Percentiles rank a stretch among this genome's conserved stretches.
These are phyloP conservation scores for Myotis yumanensis DNA, from an alignment of 2,113 vertebrate genomes.

Conservation along the genomic window DNA sequence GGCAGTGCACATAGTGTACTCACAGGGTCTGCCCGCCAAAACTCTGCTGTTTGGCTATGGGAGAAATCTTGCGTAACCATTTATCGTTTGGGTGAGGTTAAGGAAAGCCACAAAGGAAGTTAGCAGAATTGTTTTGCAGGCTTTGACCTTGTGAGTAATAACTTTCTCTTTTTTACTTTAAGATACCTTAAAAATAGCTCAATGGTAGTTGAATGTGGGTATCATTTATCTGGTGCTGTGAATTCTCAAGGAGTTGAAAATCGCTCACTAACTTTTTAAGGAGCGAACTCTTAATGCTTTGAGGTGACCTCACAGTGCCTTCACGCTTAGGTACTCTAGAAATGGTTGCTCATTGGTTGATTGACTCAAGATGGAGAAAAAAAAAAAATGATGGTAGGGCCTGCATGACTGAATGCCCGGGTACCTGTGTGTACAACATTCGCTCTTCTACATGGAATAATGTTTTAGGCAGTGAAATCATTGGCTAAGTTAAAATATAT, in stretches of 20 bases:
- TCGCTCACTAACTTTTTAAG: not conserved
- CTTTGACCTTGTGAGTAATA: constrained; percentile 5
- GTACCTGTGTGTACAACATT: not conserved
- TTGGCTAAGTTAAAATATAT: not conserved
- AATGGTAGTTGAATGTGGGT: not conserved
- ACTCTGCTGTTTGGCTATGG: constrained; percentile 52
- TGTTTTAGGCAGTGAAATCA: not conserved
- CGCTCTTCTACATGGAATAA: not conserved
- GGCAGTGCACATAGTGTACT: not conserved
- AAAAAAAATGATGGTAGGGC: not conserved
- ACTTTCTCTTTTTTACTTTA: constrained; percentile 69
- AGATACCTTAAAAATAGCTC: constrained; percentile 42
- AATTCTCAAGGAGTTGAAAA: constrained; percentile 26
- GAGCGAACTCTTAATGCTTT: not conserved
- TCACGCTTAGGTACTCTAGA: not conserved
- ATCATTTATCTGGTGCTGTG: not conserved
- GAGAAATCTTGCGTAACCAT: constrained; percentile 64
- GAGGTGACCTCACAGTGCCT: not conserved
- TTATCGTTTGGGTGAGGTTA: constrained; percentile 62
- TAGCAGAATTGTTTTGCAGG: constrained; percentile 57
- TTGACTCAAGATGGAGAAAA: not conserved
- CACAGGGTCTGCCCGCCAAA: not conserved
- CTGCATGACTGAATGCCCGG: not conserved
- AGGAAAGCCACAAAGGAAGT: constrained; percentile 76
- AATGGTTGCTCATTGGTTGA: not conserved